phyloP scores from a whole-genome alignment of 2,113 vertebrate species.

The Acanthochromis polyacanthus region DNA sequence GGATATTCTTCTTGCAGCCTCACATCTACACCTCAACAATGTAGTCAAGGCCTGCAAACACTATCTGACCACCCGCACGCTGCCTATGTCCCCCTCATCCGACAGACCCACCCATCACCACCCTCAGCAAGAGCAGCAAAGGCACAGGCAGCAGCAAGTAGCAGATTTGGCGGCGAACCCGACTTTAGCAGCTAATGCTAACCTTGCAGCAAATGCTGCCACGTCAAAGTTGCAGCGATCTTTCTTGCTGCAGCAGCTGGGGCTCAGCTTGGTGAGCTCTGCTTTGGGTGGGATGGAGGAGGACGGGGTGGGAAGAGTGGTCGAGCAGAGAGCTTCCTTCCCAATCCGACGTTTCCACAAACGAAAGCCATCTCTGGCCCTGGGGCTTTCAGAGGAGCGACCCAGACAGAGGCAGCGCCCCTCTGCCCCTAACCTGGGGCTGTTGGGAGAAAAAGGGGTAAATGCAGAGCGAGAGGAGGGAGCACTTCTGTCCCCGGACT shows the following conservation, averaged over 20 bases:
- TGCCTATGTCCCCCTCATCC: constrained; percentile 91
- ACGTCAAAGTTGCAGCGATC: constrained; percentile 91
- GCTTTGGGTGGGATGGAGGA: constrained; percentile 85
- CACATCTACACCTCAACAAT: constrained; percentile 95
- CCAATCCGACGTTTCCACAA: constrained; percentile 94
- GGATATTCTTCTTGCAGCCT: constrained; percentile 96
- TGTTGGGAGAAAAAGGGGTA: constrained; percentile 77
- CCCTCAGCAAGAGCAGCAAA: constrained; percentile 77
- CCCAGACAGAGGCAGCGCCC: constrained; percentile 88
- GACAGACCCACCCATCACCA: constrained; percentile 77
- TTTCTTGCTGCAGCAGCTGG: constrained; percentile 96
- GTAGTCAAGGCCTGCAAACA: constrained; percentile 99
- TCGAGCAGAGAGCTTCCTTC: constrained; percentile 89
- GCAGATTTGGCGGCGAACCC: constrained; percentile 64
- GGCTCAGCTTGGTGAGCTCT: constrained; percentile 94
- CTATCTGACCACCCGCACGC: constrained; percentile 94
- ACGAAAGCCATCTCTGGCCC: constrained; percentile 87
- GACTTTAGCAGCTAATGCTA: constrained; percentile 50
- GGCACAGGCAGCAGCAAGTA: constrained; percentile 84
- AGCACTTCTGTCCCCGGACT: constrained; percentile 91
- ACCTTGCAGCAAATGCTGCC: constrained; percentile 59
- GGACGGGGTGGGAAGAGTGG: constrained; percentile 69
- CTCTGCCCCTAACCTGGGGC: constrained; percentile 84
- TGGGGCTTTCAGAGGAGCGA: constrained; percentile 88
- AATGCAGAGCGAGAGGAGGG: constrained; percentile 68